Conservation (phyloP, 2,113 vertebrate genomes). For the Corydoras sp. region DNA sequence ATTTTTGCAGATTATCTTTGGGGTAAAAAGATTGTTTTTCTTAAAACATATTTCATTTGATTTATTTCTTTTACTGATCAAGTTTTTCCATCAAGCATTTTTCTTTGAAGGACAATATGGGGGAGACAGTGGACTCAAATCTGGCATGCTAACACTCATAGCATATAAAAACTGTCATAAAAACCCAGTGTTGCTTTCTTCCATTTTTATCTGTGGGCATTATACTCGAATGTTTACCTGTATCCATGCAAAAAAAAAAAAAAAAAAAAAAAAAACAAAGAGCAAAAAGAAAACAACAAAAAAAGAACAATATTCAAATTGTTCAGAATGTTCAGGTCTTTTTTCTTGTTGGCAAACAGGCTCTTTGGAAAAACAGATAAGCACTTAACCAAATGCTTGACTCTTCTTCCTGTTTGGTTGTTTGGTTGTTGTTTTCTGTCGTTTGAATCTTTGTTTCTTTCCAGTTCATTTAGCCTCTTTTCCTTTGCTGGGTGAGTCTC, state of each 20-base stretch:
- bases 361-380: constrained; percentile 75
- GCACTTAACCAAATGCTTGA: constrained; percentile 72
- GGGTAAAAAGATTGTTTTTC: constrained; percentile 15
- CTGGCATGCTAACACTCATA: constrained; percentile 44
- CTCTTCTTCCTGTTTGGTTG: constrained; percentile 57
- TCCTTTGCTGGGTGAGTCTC: constrained; percentile 55
- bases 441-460: constrained; percentile 52
- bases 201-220: constrained; percentile 57
- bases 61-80: constrained; percentile 57
- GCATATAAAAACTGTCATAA: constrained; percentile 26
- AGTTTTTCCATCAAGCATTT: constrained; percentile 67
- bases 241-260: constrained; percentile 53
- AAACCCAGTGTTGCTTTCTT: constrained; percentile 33
- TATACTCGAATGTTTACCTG: constrained; percentile 79
- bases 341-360: constrained; percentile 59
- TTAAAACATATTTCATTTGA: constrained; percentile 40
- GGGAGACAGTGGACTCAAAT: constrained; percentile 45
- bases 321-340: constrained; percentile 61
- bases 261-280: constrained; percentile 54
- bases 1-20: constrained; percentile 50
- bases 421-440: constrained; percentile 55
- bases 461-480: constrained; percentile 64
- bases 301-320: constrained; percentile 52
- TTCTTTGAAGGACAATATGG: constrained; percentile 54
- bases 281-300: constrained; percentile 63